Percentiles rank a stretch among this genome's conserved stretches.
Evolutionary conservation across 2,113 vertebrate species (phyloP).

Genomic region (Condylura cristata): DNA sequence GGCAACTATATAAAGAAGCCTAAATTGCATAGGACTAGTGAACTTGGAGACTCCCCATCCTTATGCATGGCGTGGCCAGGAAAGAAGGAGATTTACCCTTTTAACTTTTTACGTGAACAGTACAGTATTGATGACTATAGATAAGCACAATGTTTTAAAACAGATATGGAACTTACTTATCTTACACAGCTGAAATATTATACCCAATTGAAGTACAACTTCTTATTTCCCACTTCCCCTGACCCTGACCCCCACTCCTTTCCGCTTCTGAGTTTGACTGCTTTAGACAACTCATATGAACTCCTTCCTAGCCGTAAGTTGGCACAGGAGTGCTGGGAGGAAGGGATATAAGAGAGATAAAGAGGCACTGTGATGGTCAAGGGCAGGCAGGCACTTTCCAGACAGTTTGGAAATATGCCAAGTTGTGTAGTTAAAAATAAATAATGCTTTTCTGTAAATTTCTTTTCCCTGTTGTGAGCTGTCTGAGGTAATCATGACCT

Average conservation of each 20-base stretch:
- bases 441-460: constrained; percentile 31
- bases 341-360: not conserved
- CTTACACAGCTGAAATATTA: not conserved
- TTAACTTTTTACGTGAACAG: not conserved
- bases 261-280: not conserved
- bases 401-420: constrained; percentile 54
- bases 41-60: not conserved
- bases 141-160: not conserved
- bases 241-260: not conserved
- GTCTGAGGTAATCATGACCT: constrained; percentile 50
- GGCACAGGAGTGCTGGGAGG: not conserved
- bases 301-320: not conserved
- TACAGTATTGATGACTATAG: not conserved
- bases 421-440: constrained; percentile 55
- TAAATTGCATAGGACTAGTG: constrained; percentile 18
- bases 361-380: not conserved
- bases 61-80: not conserved
- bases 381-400: constrained; percentile 16
- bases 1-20: not conserved
- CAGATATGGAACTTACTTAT: not conserved
- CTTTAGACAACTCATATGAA: not conserved
- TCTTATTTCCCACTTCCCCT: not conserved
- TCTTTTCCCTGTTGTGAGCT: constrained; percentile 48
- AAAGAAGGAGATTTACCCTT: not conserved
- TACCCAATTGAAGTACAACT: not conserved